Evolutionary conservation across 1,140 invertebrate genomes (phyloP), one percentile per base, ranked within the genome.

Genomic region (Tetraneura akinire): DNA sequence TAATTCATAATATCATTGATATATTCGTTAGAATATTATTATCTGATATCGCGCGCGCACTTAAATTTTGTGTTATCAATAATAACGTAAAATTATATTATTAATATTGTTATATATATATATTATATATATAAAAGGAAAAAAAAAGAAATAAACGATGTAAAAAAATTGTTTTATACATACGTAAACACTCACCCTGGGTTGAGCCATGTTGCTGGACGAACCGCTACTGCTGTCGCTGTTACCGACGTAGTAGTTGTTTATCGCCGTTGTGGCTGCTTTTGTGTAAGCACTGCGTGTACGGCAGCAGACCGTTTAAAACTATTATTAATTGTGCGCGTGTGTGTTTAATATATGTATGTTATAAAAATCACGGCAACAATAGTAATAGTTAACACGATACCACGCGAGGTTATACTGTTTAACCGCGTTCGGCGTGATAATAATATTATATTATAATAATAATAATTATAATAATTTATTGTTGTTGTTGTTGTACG

Each of bases 161-260:
- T n/a, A n/a, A n/a, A n/a, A n/a, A n/a, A n/a, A n/a, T n/a, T n/a
- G n/a, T n/a, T n/a, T n/a, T n/a, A n/a, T 71, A 71, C 68, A 51
- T 71, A 71, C 68, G 29, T 71, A 71, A 71, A 71, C 68, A 71
- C 68, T 71, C 68, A 71, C 68, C 68, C 68, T 71, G 68, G 68
- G 68, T 29, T 71, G 68, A 71, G 68, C 68, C 68, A 71, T 71
- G 68, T 29, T 51, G 45, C 14, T 29, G 21, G 21, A 23, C 18
- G 37, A n/a, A 45, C 16, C 21, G 68, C 90, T 91, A 84, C 90
- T 91, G 84, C 90, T 89, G 47, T 21, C 18, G 66, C 14, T 49
- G 32, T 66, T 66, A 29, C 16, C 16, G 26, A 51, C n/a, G 45
- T 26, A 49, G 47, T 29, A 49, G 47, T 29, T 49, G 68, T 51